Evolutionary conservation across 1,140 invertebrate genomes (phyloP).

Genomic region (Mamestra configurata): DNA sequence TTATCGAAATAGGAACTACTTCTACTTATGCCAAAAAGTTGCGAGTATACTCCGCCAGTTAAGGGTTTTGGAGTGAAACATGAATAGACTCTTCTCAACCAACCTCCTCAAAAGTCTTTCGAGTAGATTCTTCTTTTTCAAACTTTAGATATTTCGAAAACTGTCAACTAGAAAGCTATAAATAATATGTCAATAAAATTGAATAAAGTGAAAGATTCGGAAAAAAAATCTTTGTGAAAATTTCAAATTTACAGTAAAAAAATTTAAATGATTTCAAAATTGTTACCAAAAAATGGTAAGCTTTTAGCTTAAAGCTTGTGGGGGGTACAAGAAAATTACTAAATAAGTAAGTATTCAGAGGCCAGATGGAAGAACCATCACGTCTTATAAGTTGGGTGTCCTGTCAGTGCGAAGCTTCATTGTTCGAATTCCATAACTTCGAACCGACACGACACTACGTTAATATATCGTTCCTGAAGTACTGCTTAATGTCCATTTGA

Average conservation of each 20-base stretch:
- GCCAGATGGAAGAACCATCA: too few relatives aligned
- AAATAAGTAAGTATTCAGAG: not conserved
- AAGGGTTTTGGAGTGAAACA: too few relatives aligned
- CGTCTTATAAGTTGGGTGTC: too few relatives aligned
- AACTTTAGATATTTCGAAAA: not conserved
- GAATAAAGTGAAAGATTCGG: not conserved
- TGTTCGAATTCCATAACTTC: too few relatives aligned
- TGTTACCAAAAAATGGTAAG: not conserved
- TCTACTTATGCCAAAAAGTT: too few relatives aligned
- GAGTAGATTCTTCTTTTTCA: not conserved
- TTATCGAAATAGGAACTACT: too few relatives aligned
- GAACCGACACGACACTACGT: too few relatives aligned
- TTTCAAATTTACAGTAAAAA: not conserved
- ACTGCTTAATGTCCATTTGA: too few relatives aligned
- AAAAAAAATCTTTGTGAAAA: slow-evolving; percentile 20
- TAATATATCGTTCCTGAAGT: too few relatives aligned
- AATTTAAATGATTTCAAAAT: not conserved
- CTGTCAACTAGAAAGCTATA: slow-evolving; percentile 18
- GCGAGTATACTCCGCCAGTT: too few relatives aligned
- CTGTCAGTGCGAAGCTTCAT: too few relatives aligned
- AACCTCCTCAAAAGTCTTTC: not conserved
- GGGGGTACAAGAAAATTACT: not conserved
- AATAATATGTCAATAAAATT: slow-evolving; percentile 13
- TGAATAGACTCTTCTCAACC: too few relatives aligned
- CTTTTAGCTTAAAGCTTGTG: not conserved